phyloP scores from a whole-genome alignment of 2,797 vertebrate genomes.

The Diceros bicornis region DNA sequence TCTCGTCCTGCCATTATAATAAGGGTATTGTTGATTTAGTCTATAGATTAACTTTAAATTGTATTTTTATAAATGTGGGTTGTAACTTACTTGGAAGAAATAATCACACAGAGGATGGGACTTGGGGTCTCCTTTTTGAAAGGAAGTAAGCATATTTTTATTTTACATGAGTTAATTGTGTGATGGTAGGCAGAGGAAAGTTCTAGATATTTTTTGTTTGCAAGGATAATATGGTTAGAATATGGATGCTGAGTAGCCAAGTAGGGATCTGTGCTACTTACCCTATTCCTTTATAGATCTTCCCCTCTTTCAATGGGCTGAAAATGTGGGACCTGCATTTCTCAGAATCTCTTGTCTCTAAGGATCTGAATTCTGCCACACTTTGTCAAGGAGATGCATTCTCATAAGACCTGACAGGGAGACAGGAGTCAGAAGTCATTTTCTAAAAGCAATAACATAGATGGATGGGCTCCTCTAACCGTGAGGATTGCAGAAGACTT shows the following conservation, averaged over 20 bases:
- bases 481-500: neutral
- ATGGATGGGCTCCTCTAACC: neutral
- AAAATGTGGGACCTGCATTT: neutral
- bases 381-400: neutral
- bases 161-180: neutral
- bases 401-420: neutral
- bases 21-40: neutral
- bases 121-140: neutral
- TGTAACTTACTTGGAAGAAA: slow-evolving; percentile 27
- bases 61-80: neutral
- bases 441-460: neutral
- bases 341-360: neutral
- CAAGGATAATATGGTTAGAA: slow-evolving; percentile 10
- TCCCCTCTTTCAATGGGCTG: neutral
- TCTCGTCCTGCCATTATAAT: neutral
- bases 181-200: neutral
- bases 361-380: neutral
- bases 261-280: neutral
- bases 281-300: neutral
- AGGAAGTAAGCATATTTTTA: slow-evolving; percentile 36
- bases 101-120: neutral
- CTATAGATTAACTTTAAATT: neutral
- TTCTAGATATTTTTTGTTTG: neutral
- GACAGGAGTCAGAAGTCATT: slow-evolving; percentile 1
- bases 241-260: neutral